These are phyloP conservation scores for Archilochus colubris DNA, from an alignment of 2,113 vertebrate species.

Conservation along the genomic window DNA sequence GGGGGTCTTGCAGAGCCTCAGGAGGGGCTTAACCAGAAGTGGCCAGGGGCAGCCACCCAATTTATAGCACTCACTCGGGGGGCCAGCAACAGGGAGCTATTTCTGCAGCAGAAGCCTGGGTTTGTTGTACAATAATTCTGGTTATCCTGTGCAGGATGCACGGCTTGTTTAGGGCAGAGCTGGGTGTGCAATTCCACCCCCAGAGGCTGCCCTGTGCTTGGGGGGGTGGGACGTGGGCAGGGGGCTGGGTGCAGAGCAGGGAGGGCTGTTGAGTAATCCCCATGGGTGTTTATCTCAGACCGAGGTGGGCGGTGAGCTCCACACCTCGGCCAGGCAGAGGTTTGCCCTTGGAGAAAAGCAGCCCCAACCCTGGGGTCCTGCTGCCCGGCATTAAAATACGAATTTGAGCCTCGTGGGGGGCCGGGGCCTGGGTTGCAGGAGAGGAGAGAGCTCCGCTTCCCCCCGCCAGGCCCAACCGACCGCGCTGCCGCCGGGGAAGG, in stretches of 20 bases:
- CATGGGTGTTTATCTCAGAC: rapidly evolving
- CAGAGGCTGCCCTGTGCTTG: neutral
- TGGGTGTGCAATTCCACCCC: neutral
- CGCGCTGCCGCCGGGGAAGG: neutral
- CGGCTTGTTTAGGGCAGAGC: neutral
- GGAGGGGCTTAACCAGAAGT: neutral
- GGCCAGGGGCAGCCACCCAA: neutral
- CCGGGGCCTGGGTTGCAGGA: rapidly evolving
- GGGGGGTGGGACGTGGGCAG: neutral
- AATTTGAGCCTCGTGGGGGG: neutral
- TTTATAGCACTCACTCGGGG: neutral
- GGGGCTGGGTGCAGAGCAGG: neutral
- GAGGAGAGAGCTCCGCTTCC: neutral
- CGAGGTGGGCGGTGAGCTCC: too few species aligned
- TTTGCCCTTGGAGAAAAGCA: neutral
- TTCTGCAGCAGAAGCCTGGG: neutral
- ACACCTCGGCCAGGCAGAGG: neutral
- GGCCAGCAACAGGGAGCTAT: neutral
- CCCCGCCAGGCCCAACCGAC: neutral
- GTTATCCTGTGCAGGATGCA: neutral
- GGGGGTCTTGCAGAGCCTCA: rapidly evolving
- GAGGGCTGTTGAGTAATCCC: neutral
- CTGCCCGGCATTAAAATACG: rapidly evolving
- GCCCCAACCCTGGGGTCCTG: neutral
- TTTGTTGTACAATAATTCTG: neutral